Conservation (phyloP, 1,140 invertebrate genomes). For the Centruroides sculpturatus region DNA sequence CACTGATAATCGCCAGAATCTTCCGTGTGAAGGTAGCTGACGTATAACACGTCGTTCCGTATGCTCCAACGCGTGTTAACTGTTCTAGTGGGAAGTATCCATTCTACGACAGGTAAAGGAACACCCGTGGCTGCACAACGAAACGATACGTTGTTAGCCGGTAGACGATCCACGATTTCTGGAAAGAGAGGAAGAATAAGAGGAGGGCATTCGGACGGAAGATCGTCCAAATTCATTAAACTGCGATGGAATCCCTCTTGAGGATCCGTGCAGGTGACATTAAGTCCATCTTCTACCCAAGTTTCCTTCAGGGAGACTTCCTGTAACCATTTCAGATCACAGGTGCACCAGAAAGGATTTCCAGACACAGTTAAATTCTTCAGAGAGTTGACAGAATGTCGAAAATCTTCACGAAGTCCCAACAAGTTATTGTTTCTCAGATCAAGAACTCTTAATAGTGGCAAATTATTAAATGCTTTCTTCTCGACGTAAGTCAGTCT, state of each 20-base stretch:
- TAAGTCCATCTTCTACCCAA: not conserved
- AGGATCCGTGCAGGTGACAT: not conserved
- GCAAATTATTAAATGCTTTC: not conserved
- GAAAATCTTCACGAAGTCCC: not conserved
- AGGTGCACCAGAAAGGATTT: not conserved
- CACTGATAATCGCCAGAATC: conserved; percentile 76
- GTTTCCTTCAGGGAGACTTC: not conserved
- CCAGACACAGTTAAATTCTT: not conserved
- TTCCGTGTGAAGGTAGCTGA: conserved; percentile 52
- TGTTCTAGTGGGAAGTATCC: not conserved
- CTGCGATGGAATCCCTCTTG: not conserved
- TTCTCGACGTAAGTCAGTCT: not conserved
- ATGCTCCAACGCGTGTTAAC: not conserved
- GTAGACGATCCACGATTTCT: not conserved
- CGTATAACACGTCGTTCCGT: conserved; percentile 64
- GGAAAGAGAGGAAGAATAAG: not conserved
- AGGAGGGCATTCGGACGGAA: not conserved
- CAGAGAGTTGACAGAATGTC: not conserved
- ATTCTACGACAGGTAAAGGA: not conserved
- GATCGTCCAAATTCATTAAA: not conserved
- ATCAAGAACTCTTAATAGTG: not conserved
- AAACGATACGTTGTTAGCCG: not conserved
- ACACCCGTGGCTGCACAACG: not conserved
- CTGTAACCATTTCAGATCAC: not conserved
- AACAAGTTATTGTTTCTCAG: not conserved